Conservation (phyloP, 2,797 vertebrate species). For the Sciaenops ocellatus region DNA sequence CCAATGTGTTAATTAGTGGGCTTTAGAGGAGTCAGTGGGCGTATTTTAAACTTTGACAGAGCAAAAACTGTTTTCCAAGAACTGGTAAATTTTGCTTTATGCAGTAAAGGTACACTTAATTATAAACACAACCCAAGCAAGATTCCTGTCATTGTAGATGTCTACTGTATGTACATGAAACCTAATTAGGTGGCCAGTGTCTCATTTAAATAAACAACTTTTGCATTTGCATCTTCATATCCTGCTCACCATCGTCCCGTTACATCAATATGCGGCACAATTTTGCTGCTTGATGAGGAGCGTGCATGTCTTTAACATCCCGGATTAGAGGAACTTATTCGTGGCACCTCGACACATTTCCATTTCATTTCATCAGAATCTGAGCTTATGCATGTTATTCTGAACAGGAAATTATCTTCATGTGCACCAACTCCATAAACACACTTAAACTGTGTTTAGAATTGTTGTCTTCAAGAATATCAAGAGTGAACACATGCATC, state of each 20-base stretch:
- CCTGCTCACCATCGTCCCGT: not conserved
- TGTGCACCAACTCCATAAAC: conserved; percentile 13
- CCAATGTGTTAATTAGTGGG: not conserved
- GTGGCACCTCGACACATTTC: conserved; percentile 30
- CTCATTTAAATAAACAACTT: conserved; percentile 4
- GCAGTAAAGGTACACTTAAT: conserved; percentile 1
- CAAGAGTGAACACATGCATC: conserved; percentile 12
- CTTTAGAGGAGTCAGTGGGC: not conserved
- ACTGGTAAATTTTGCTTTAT: not conserved
- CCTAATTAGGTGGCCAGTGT: not conserved
- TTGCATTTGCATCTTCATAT: conserved; percentile 1
- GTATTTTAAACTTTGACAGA: not conserved
- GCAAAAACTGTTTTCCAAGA: not conserved
- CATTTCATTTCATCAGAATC: conserved; percentile 39
- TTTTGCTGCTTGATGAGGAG: conserved; percentile 29
- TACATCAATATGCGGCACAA: conserved; percentile 5
- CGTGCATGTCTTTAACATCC: conserved; percentile 37
- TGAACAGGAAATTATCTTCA: conserved; percentile 9
- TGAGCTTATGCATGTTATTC: conserved; percentile 5
- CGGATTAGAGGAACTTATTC: conserved; percentile 43
- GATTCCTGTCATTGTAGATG: not conserved
- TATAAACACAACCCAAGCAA: conserved; percentile 2
- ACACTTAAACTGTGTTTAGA: not conserved
- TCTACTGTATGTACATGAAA: no score
- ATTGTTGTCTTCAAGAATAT: not conserved